phyloP scores from a whole-genome alignment of 2,113 vertebrate species.

The Vulpes ferrilata region DNA sequence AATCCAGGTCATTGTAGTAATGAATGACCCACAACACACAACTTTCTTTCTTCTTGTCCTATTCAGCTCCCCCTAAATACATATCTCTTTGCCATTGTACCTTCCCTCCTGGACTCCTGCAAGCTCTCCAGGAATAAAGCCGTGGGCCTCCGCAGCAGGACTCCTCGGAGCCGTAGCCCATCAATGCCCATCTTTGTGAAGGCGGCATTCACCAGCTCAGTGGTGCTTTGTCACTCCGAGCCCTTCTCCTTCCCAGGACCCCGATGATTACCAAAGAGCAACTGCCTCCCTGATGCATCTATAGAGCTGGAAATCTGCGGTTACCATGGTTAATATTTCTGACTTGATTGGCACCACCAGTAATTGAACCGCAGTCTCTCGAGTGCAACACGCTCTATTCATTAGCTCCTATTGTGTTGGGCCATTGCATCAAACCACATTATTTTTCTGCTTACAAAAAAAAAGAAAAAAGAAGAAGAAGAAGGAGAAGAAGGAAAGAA shows the following conservation, averaged over 20 bases:
- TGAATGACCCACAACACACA: background rate
- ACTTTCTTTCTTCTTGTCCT: background rate
- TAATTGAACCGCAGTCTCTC: conserved; percentile 82
- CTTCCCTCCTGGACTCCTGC: background rate
- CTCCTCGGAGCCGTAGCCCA: background rate
- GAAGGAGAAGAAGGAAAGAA: background rate
- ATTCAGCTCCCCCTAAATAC: background rate
- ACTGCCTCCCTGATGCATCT: conserved; percentile 20
- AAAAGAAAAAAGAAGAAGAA: background rate
- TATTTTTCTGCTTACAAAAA: conserved; percentile 70
- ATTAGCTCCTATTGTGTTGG: conserved; percentile 83
- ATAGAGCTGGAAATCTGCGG: conserved; percentile 69
- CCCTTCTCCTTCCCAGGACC: conserved; percentile 65
- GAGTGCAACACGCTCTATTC: conserved; percentile 78
- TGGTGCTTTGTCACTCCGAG: conserved; percentile 35
- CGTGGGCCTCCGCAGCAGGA: background rate
- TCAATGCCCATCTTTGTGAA: background rate
- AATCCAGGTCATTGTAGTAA: too few relatives aligned
- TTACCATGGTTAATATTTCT: conserved; percentile 85
- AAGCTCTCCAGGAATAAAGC: background rate
- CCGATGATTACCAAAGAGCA: conserved; percentile 51
- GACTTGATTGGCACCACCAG: conserved; percentile 82
- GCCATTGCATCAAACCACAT: conserved; percentile 77
- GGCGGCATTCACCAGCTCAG: background rate
- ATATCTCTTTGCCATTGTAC: conserved; percentile 1